Conservation (phyloP, 2,113 vertebrate genomes). For the Dolichallabes microphthalmus region DNA sequence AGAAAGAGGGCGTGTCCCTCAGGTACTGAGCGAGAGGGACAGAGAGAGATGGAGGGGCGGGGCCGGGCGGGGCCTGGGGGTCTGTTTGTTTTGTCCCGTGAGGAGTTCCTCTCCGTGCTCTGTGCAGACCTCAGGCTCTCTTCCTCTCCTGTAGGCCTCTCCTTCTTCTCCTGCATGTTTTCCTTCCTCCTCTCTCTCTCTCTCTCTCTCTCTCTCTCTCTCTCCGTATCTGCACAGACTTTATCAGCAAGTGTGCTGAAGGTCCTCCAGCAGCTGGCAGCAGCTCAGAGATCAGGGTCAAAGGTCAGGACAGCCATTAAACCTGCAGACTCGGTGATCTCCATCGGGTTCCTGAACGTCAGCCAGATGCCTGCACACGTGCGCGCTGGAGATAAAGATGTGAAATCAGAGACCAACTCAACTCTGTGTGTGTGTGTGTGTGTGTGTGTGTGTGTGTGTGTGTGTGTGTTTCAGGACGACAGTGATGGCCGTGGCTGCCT, state of each 20-base stretch:
- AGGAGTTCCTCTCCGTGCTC: not conserved
- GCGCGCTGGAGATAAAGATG: not conserved
- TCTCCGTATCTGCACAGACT: not conserved
- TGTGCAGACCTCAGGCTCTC: not conserved
- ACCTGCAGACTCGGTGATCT: not conserved
- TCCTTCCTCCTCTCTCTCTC: not conserved
- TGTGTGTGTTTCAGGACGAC: conserved; percentile 68
- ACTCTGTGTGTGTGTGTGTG: not conserved
- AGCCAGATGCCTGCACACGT: conserved; percentile 22
- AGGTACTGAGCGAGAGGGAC: not conserved
- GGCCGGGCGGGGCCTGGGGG: not conserved
- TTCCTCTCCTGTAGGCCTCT: not conserved
- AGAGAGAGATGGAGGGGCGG: not conserved
- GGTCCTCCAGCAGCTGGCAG: conserved; percentile 24
- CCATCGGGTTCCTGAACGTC: conserved; percentile 19
- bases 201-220: not conserved
- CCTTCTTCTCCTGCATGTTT: not conserved
- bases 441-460: conserved; percentile 4
- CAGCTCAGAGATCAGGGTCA: not conserved
- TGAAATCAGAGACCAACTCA: not conserved
- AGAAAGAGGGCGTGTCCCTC: not conserved
- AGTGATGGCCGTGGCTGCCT: conserved; percentile 72
- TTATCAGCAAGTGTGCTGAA: not conserved
- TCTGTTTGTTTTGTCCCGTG: not conserved
- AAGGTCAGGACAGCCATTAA: not conserved